A percentile compares a stretch with the other conserved stretches of the same genome.
Evolutionary conservation across 2,797 vertebrate species (phyloP).

Genomic region (Dipus sagitta): DNA sequence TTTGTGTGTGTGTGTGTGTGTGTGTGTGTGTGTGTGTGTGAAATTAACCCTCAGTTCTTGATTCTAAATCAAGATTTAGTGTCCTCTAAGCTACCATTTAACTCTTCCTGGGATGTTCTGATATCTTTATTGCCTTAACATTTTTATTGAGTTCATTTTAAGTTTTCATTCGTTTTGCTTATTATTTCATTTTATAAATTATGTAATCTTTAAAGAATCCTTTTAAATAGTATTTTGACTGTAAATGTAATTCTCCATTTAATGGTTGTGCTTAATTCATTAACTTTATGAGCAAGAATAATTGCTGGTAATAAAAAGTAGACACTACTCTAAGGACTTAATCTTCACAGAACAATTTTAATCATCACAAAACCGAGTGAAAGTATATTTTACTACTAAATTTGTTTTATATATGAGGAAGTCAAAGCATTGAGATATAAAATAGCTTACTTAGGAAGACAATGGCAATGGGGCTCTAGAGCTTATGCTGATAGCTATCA

Average conservation of each 20-base stretch:
- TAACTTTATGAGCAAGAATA: slow-evolving; percentile 50
- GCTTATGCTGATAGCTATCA: neutral
- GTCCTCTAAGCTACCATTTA: neutral
- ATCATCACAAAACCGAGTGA: slow-evolving; percentile 23
- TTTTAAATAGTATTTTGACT: neutral
- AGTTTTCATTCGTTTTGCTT: neutral
- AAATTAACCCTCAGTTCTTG: neutral
- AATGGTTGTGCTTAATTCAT: slow-evolving; percentile 34
- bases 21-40: neutral
- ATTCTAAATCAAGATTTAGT: neutral
- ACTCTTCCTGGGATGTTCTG: neutral
- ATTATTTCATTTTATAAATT: neutral
- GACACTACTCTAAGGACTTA: neutral
- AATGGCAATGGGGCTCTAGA: neutral
- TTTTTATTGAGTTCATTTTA: neutral
- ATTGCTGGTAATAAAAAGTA: slow-evolving; percentile 27
- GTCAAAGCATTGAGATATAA: neutral
- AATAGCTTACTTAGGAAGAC: neutral
- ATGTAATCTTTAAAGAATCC: neutral
- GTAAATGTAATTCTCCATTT: slow-evolving; percentile 22
- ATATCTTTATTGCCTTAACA: neutral
- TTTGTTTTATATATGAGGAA: slow-evolving; percentile 37
- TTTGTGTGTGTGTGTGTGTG: neutral
- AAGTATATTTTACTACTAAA: slow-evolving; percentile 5
- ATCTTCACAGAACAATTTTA: slow-evolving; percentile 38